These are phyloP conservation scores for Nannobrachium achirus DNA, from an alignment of 2,113 vertebrate genomes.

Conservation along the genomic window DNA sequence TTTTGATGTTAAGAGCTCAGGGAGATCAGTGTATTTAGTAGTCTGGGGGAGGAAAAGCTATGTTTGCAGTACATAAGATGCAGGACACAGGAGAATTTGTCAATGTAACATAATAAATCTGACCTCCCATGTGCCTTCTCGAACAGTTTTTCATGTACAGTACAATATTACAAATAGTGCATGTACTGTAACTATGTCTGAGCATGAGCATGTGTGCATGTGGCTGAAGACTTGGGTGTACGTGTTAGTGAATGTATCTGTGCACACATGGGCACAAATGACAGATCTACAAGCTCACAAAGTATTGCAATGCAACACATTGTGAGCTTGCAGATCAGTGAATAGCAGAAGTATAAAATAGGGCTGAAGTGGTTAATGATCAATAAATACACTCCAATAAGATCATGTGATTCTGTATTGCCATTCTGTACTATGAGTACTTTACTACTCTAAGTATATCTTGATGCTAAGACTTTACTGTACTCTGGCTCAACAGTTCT, in stretches of 20 bases:
- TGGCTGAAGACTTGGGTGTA: background rate
- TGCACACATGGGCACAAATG: background rate
- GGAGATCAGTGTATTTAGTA: conserved; percentile 21
- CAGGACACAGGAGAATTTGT: conserved; percentile 10
- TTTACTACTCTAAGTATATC: too few species aligned
- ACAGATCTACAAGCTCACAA: too few species aligned
- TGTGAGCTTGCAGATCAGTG: too few species aligned
- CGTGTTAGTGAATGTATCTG: conserved; percentile 15
- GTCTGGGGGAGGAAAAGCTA: conserved; percentile 21
- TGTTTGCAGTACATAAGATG: conserved; percentile 38
- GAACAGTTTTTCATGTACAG: background rate
- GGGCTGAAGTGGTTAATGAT: too few species aligned
- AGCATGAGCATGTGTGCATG: conserved; percentile 9
- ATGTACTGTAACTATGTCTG: conserved; percentile 1
- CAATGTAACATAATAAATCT: conserved; percentile 19
- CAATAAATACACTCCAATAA: too few species aligned
- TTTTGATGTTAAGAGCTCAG: conserved; percentile 33
- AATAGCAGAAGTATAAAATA: too few species aligned
- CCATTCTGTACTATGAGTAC: too few species aligned
- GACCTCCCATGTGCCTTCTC: background rate
- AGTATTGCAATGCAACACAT: too few species aligned
- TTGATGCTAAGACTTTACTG: too few species aligned
- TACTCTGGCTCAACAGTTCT: too few species aligned
- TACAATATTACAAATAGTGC: background rate
- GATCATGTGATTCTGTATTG: too few species aligned